Evolutionary conservation across 2,888 invertebrate species (phyloP).

Genomic region (Fragum sueziense): DNA sequence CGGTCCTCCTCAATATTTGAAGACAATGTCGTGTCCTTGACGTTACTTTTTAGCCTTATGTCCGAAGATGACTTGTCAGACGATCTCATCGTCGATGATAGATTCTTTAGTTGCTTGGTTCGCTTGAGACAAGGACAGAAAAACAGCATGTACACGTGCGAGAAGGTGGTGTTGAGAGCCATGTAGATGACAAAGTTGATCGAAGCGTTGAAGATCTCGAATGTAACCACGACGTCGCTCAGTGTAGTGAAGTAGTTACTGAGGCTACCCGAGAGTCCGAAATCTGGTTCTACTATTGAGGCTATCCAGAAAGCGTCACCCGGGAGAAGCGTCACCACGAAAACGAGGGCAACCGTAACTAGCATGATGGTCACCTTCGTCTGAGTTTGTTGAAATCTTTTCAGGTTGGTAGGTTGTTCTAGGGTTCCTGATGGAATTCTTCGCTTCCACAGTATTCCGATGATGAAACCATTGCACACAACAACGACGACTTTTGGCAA

Average conservation of each 20-base stretch:
- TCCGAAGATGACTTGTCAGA: too few relatives aligned
- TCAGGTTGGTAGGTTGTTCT: not conserved
- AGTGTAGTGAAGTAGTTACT: constrained; percentile 28
- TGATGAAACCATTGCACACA: constrained; percentile 40
- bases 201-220: constrained; percentile 51
- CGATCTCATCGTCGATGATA: too few relatives aligned
- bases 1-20: too few relatives aligned
- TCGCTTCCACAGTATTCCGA: constrained; percentile 19
- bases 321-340: constrained; percentile 37
- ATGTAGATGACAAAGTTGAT: constrained; percentile 55
- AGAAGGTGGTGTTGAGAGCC: constrained; percentile 36
- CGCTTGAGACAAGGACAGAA: constrained; percentile 33
- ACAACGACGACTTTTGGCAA: constrained; percentile 41
- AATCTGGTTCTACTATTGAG: constrained; percentile 10
- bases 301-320: constrained; percentile 27
- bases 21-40: too few relatives aligned
- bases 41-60: too few relatives aligned
- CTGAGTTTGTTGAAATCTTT: constrained; percentile 12
- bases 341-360: constrained; percentile 39
- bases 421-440: not conserved
- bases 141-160: constrained; percentile 10
- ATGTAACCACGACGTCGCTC: constrained; percentile 32
- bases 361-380: constrained; percentile 44
- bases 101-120: too few relatives aligned
- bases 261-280: constrained; percentile 30